Evolutionary conservation across 2,888 invertebrate genomes (phyloP).

Genomic region (Nomada ruficornis): DNA sequence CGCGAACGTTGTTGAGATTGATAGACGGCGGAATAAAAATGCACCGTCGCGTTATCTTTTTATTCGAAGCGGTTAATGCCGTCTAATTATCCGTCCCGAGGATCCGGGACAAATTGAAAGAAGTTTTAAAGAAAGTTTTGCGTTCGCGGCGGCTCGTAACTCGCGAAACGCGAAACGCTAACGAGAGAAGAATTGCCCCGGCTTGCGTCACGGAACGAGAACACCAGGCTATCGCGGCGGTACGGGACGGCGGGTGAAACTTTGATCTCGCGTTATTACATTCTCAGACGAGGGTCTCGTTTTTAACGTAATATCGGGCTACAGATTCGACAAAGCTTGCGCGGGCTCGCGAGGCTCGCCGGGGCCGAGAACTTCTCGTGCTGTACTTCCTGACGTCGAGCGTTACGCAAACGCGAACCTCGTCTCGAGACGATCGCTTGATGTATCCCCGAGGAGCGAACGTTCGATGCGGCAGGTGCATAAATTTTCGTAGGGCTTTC

Average conservation of each 20-base stretch:
- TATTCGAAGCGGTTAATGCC: slow-evolving; percentile 72
- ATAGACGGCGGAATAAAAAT: background rate
- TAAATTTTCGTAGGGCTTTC: background rate
- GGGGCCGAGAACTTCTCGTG: slow-evolving; percentile 23
- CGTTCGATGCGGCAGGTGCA: background rate
- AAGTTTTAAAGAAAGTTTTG: slow-evolving; percentile 76
- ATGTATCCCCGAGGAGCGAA: background rate
- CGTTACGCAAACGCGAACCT: slow-evolving; percentile 1
- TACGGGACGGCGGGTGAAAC: slow-evolving; percentile 70
- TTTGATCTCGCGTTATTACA: slow-evolving; percentile 83
- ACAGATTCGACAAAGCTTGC: slow-evolving; percentile 51
- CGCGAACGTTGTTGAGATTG: too few relatives aligned
- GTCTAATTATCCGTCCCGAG: slow-evolving; percentile 82
- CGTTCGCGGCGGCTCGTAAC: slow-evolving; percentile 42
- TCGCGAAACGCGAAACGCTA: slow-evolving; percentile 39
- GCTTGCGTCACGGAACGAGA: slow-evolving; percentile 12
- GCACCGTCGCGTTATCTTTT: background rate
- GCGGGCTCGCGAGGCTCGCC: slow-evolving; percentile 22
- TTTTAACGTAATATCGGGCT: slow-evolving; percentile 75
- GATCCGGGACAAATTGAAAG: slow-evolving; percentile 82
- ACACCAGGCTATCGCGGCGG: background rate
- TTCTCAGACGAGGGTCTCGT: slow-evolving; percentile 72
- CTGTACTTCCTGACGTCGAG: background rate
- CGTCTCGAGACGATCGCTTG: slow-evolving; percentile 1
- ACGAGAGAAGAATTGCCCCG: slow-evolving; percentile 15